phyloP scores from a whole-genome alignment of 2,888 invertebrate species.

The Ormyrus rosae region DNA sequence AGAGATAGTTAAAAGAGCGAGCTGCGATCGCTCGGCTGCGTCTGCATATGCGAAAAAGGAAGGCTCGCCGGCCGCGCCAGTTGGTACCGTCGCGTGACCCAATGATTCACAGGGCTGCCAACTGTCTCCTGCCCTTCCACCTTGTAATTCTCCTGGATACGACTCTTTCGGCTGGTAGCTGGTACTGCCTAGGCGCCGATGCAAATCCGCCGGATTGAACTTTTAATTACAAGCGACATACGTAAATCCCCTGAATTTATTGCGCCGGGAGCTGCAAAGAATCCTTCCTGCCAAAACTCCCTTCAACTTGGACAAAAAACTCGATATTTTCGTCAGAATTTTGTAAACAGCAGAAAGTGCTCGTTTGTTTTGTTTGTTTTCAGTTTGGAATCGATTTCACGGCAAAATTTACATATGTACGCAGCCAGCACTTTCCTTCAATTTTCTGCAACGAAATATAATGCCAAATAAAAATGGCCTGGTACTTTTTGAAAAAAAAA shows the following conservation, averaged over 20 bases:
- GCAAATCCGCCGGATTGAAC: slow-evolving; percentile 47
- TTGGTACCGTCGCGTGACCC: slow-evolving; percentile 73
- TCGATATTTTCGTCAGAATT: too few species aligned
- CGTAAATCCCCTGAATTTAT: slow-evolving; percentile 33
- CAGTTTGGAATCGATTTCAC: too few species aligned
- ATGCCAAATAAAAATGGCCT: too few species aligned
- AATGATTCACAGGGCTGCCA: slow-evolving; percentile 69
- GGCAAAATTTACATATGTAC: too few species aligned
- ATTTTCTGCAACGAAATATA: too few species aligned
- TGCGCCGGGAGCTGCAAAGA: background rate
- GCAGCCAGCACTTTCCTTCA: too few species aligned
- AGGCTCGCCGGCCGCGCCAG: slow-evolving; percentile 60
- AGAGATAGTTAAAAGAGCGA: slow-evolving; percentile 45
- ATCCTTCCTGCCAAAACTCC: too few species aligned
- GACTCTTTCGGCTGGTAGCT: slow-evolving; percentile 41
- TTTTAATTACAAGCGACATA: slow-evolving; percentile 47
- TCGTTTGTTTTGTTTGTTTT: too few species aligned
- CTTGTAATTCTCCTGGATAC: slow-evolving; percentile 56
- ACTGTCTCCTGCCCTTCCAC: slow-evolving; percentile 57
- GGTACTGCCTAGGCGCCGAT: background rate
- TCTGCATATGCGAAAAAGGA: background rate
- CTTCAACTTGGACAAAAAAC: too few species aligned
- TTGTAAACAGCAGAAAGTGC: too few species aligned
- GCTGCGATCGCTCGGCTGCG: background rate
- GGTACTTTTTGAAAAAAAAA: too few species aligned